Conservation (phyloP, 2,888 invertebrate genomes). For the Prostheceraeus crozeri region DNA sequence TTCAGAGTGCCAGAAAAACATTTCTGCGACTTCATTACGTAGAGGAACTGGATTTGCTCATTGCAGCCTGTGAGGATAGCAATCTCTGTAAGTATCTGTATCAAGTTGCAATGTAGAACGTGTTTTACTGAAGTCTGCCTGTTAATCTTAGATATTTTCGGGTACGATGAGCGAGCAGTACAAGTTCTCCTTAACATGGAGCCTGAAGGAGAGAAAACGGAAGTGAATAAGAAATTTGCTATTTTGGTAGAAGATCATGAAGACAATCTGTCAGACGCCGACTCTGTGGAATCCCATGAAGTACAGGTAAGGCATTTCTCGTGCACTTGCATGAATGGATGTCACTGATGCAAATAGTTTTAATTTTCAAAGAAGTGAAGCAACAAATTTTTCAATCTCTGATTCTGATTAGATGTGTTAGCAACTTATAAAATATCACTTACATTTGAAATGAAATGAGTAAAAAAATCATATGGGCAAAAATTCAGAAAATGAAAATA, state of each 20-base stretch:
- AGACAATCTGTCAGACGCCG: not conserved
- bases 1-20: too few relatives aligned
- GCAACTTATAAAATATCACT: too few relatives aligned
- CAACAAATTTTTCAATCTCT: too few relatives aligned
- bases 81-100: conserved; percentile 51
- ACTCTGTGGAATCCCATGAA: not conserved
- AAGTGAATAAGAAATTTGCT: not conserved
- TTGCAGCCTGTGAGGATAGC: conserved; percentile 55
- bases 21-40: conserved; percentile 50
- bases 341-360: too few relatives aligned
- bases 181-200: conserved; percentile 52
- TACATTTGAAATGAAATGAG: too few relatives aligned
- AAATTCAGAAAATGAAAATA: too few relatives aligned
- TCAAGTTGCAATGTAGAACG: not conserved
- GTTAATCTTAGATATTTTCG: conserved; percentile 51
- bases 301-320: too few relatives aligned
- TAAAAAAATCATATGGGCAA: too few relatives aligned
- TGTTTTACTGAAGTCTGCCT: not conserved
- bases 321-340: too few relatives aligned
- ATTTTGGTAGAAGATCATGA: not conserved
- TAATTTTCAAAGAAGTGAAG: too few relatives aligned
- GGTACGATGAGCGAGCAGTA: conserved; percentile 54
- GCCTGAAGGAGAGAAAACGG: conserved; percentile 43
- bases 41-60: conserved; percentile 52
- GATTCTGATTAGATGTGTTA: too few relatives aligned